Conservation (phyloP, 2,888 invertebrate species). For the Polietes domitor region DNA sequence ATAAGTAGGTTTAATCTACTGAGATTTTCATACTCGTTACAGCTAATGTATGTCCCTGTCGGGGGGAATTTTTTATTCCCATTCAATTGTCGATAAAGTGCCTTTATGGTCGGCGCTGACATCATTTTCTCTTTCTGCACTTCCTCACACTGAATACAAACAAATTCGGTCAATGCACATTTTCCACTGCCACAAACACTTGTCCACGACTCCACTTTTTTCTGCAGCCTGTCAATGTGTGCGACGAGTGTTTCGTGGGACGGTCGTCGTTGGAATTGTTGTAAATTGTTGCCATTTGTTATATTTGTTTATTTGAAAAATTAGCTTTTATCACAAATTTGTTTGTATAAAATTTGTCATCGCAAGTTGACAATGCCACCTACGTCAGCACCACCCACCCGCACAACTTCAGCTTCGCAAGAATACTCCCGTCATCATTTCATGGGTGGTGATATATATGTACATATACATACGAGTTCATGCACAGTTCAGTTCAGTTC, state of each 20-base stretch:
- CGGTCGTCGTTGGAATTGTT: not conserved
- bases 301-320: constrained; percentile 67
- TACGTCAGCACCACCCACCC: not conserved
- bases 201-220: constrained; percentile 29
- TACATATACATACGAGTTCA: not conserved
- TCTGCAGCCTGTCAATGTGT: constrained; percentile 40
- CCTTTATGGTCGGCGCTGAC: no score
- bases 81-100: no score
- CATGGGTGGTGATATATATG: no score
- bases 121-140: not conserved
- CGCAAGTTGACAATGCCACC: constrained; percentile 59
- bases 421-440: no score
- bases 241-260: constrained; percentile 12
- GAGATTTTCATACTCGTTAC: no score
- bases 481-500: constrained; percentile 10
- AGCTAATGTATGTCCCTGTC: no score
- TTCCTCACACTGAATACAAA: no score
- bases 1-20: no score
- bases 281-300: constrained; percentile 61
- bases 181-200: constrained; percentile 16
- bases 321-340: constrained; percentile 68
- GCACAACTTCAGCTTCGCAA: not conserved
- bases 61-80: no score
- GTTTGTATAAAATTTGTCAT: constrained; percentile 65
- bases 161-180: constrained; percentile 7